Conservation (phyloP, 2,797 vertebrate genomes). For the Sebastes kiyomatsui region DNA sequence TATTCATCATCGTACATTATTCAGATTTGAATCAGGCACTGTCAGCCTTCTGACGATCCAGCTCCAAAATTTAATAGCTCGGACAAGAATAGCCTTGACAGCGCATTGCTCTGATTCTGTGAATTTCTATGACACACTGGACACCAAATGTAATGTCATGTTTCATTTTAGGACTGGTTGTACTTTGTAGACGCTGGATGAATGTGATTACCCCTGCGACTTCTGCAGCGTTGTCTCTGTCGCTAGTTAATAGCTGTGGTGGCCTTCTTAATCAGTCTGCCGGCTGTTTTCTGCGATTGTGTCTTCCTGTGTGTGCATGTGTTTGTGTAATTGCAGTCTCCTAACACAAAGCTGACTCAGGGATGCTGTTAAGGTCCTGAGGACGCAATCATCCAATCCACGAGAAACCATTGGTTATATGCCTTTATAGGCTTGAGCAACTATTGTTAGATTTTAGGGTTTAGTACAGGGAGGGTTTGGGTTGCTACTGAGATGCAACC, state of each 20-base stretch:
- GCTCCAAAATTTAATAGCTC: conserved; percentile 72
- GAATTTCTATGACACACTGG: conserved; percentile 50
- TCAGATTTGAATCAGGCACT: conserved; percentile 79
- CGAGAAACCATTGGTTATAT: conserved; percentile 7
- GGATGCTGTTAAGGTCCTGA: conserved; percentile 18
- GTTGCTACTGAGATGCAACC: neutral
- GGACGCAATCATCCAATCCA: conserved; percentile 19
- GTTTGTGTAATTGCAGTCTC: conserved; percentile 6
- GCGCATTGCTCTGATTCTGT: conserved; percentile 68
- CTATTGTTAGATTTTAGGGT: neutral
- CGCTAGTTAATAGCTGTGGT: conserved; percentile 42
- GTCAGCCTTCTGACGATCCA: conserved; percentile 70
- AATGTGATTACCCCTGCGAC: conserved; percentile 52
- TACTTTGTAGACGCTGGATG: conserved; percentile 13
- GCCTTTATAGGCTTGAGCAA: neutral
- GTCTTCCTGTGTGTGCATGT: conserved; percentile 11
- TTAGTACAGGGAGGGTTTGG: neutral
- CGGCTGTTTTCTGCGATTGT: conserved; percentile 47
- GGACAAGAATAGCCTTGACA: conserved; percentile 76
- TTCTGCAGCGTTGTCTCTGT: conserved; percentile 40
- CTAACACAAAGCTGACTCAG: conserved; percentile 39
- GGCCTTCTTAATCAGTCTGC: conserved; percentile 46
- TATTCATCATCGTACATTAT: conserved; percentile 80
- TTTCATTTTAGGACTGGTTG: conserved; percentile 47
- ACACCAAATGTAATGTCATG: conserved; percentile 36